phyloP scores from a whole-genome alignment of 2,113 vertebrate genomes.

The Aegotheles bennettii region DNA sequence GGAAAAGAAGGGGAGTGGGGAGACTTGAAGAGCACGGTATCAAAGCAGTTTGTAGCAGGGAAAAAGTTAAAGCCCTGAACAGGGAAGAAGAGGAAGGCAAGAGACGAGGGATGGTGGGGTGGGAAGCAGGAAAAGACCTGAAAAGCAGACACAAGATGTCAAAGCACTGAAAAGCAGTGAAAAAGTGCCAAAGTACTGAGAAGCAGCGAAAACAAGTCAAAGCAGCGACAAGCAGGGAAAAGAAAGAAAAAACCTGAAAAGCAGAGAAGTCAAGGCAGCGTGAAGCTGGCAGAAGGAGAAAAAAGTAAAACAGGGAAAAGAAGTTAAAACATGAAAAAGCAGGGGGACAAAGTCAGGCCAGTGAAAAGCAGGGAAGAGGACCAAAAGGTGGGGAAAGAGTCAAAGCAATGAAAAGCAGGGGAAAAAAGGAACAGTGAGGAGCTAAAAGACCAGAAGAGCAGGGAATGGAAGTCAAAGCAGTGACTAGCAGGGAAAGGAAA shows the following conservation, averaged over 20 bases:
- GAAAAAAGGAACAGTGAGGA: neutral
- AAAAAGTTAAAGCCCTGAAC: neutral
- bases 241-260: neutral
- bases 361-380: neutral
- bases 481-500: neutral
- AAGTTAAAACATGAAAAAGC: neutral
- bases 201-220: neutral
- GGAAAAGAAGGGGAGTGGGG: neutral
- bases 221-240: neutral
- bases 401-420: neutral
- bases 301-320: neutral
- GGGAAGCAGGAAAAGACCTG: neutral
- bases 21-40: neutral
- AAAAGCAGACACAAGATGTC: neutral
- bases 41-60: neutral
- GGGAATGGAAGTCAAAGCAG: neutral
- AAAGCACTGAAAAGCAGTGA: neutral
- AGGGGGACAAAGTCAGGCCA: neutral
- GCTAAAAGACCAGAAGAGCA: neutral
- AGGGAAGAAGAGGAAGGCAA: neutral
- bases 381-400: neutral
- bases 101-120: rapidly evolving
- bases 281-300: neutral
- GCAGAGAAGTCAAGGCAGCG: neutral
- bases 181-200: neutral